These are phyloP conservation scores for Yponomeuta evonymella DNA, from an alignment of 2,888 invertebrate species.

Conservation along the genomic window DNA sequence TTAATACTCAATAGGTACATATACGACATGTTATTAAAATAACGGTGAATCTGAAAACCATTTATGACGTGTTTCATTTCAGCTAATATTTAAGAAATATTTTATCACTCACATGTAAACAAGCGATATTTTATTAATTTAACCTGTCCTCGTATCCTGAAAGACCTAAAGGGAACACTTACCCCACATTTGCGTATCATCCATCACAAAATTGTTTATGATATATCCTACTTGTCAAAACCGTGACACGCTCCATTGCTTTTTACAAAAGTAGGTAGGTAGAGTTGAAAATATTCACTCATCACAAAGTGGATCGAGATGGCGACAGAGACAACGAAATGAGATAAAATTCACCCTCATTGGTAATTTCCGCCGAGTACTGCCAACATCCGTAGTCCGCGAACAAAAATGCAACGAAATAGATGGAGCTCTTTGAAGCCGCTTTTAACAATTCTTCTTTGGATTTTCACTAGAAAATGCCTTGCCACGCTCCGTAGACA, in stretches of 20 bases:
- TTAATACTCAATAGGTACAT: too few relatives aligned
- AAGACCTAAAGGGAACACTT: background rate
- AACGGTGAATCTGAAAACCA: too few relatives aligned
- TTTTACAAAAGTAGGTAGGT: background rate
- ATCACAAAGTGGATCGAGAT: background rate
- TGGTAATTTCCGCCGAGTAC: background rate
- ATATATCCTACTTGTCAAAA: background rate
- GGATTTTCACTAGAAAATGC: background rate
- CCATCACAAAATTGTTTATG: background rate
- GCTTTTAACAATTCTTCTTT: background rate
- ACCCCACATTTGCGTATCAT: background rate
- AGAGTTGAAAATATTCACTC: background rate
- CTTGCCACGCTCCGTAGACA: background rate
- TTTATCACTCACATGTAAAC: too few relatives aligned
- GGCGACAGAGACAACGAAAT: background rate
- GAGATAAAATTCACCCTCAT: slow-evolving; percentile 3
- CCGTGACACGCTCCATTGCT: background rate
- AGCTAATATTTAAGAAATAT: too few relatives aligned
- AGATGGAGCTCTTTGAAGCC: background rate
- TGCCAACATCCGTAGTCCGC: background rate
- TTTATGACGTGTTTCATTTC: too few relatives aligned
- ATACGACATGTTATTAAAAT: too few relatives aligned
- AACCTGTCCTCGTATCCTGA: background rate
- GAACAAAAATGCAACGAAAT: background rate
- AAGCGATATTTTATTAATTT: too few relatives aligned